Evolutionary conservation across 2,113 vertebrate species (phyloP).

Genomic region (Ceuthmochares aereus): DNA sequence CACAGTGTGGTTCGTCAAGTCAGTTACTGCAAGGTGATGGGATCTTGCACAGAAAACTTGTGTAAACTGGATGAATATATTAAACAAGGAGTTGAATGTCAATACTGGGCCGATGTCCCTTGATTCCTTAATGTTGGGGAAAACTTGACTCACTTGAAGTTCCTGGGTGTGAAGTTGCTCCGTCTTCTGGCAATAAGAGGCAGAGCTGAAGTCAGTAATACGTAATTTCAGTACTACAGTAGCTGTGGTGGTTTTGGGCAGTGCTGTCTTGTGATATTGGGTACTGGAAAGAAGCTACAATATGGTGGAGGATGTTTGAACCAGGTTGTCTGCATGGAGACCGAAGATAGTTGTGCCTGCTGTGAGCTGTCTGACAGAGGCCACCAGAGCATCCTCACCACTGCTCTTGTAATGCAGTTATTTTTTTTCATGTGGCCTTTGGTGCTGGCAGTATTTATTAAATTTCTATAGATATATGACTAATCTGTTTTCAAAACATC

Average conservation of each 20-base stretch:
- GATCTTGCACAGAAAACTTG: neutral
- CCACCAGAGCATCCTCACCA: neutral
- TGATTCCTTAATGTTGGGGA: neutral
- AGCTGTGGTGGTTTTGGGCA: neutral
- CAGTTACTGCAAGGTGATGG: neutral
- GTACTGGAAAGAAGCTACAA: neutral
- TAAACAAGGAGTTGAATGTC: neutral
- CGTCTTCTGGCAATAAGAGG: neutral
- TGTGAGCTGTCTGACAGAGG: neutral
- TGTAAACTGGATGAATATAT: neutral
- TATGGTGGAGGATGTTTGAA: neutral
- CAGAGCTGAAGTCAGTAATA: neutral
- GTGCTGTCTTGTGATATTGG: neutral
- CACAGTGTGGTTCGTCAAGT: neutral
- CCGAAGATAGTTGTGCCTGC: neutral
- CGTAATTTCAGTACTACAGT: neutral
- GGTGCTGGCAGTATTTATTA: neutral
- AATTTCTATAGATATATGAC: neutral
- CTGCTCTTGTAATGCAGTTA: neutral
- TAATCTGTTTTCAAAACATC: neutral
- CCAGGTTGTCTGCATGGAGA: neutral
- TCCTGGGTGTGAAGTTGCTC: neutral
- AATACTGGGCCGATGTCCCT: neutral
- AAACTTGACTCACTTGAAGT: neutral
- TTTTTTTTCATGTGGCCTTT: neutral